Base-by-base conservation (phyloP, 2,797 vertebrate genomes). In the Ctenosaura bakeri region DNA sequence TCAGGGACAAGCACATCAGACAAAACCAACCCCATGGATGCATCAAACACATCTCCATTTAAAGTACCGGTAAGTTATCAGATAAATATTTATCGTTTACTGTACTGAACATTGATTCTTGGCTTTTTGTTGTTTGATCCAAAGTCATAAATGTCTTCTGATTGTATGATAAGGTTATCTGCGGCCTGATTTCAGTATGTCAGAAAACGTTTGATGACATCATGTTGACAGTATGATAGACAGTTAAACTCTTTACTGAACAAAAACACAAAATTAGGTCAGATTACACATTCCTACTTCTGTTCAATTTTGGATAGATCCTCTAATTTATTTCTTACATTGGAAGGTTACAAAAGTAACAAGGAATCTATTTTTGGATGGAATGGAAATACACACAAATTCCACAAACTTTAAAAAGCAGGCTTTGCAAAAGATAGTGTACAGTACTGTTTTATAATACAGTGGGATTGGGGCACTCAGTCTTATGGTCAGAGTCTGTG, bases 1-100 rank as follows among this genome's bases (percentile, higher is more conserved):
- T 99, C 99, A 0, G 99, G 99, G 89, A 97, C 98, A 95, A 98
- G 98, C 93, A 98, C 97, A 54, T 98, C 98, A 14, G 98, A 99
- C 95, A 99, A 99, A 96, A 98, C 97, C 94, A 97, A 95, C 89
- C 95, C 98, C 29, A 97, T 98, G 92, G 98, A 99, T 88, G 97
- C 96, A 83, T 97, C 98, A 0, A 99, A 97, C 96, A 98, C 98
- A 10, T 99, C 99, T 79, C 99, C 99, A 38, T 99, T 99, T 95
- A 99, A 98, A 98, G 98, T 99, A 56, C 98, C 98, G 91, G 99
- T 99, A 97, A 98, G 22, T 95, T 83, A 59, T 86, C 88, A 26
- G 0, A 74, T 69, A 89, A 82, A 69, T 88, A 6, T 80, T 83
- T n/a, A 81, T 91, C 79, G 73, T 93, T 42, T 42, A 26, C 20